These are phyloP conservation scores for Hystrix brachyura DNA, from an alignment of 2,113 vertebrate species.

Conservation along the genomic window DNA sequence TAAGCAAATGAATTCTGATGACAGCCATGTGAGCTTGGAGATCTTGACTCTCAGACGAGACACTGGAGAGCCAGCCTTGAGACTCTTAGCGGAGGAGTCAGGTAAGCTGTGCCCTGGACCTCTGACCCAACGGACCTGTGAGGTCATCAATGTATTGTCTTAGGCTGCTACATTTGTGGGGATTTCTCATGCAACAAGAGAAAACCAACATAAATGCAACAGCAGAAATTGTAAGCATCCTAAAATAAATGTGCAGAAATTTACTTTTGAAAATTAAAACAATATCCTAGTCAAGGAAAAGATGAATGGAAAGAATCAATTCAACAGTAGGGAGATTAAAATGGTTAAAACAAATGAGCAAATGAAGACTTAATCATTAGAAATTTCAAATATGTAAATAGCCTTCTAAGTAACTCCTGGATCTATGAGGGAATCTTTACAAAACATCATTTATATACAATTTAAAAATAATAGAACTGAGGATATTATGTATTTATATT, in stretches of 20 bases:
- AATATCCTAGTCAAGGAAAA: neutral
- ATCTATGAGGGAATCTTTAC: neutral
- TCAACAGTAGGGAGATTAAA: neutral
- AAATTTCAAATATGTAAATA: slow-evolving; percentile 16
- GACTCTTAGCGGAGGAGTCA: neutral
- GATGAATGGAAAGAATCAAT: neutral
- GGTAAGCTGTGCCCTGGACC: rapidly evolving
- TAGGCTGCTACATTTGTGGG: neutral
- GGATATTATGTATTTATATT: neutral
- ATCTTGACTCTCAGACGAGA: too few relatives aligned
- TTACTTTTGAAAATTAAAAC: slow-evolving; percentile 10
- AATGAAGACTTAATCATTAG: neutral
- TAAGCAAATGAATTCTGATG: neutral
- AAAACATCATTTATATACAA: neutral
- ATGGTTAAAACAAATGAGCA: neutral
- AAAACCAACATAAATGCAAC: neutral
- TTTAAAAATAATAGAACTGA: neutral
- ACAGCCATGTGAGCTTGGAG: neutral
- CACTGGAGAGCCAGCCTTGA: neutral
- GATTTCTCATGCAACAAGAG: neutral
- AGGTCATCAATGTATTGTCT: too few relatives aligned
- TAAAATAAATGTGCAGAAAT: neutral
- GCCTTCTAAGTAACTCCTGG: neutral
- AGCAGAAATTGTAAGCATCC: neutral
- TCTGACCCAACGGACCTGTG: neutral